Evolutionary conservation across 2,888 invertebrate species (phyloP).

Genomic region (Drosophila borealis): DNA sequence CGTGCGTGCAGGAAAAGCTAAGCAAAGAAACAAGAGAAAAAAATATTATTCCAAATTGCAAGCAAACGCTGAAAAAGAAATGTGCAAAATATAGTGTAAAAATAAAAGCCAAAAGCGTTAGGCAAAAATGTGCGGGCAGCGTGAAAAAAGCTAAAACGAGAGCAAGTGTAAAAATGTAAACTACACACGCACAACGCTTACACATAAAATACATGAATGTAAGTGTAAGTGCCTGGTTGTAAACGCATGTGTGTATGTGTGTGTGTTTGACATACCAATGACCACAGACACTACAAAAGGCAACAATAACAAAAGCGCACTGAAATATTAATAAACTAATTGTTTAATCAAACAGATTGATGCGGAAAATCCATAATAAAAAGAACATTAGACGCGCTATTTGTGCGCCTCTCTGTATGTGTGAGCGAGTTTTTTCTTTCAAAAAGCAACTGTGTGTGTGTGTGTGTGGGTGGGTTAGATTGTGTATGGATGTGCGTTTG

Average conservation of each 20-base stretch:
- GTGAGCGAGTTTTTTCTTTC: slow-evolving; percentile 21
- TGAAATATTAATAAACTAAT: slow-evolving; percentile 55
- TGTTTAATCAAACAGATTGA: slow-evolving; percentile 61
- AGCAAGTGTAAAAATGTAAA: slow-evolving; percentile 60
- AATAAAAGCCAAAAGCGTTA: slow-evolving; percentile 59
- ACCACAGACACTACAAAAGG: slow-evolving; percentile 54
- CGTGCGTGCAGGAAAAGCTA: slow-evolving; percentile 55
- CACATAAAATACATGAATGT: slow-evolving; percentile 35
- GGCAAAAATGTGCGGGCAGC: slow-evolving; percentile 46
- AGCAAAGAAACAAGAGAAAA: slow-evolving; percentile 13
- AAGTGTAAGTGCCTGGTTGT: slow-evolving; percentile 40
- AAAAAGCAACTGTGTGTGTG: slow-evolving; percentile 21
- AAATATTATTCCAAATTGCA: slow-evolving; percentile 38
- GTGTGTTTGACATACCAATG: slow-evolving; percentile 56
- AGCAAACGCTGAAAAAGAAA: slow-evolving; percentile 47
- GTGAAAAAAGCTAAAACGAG: slow-evolving; percentile 54
- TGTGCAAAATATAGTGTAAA: slow-evolving; percentile 55
- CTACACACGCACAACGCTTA: slow-evolving; percentile 41
- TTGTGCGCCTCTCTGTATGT: slow-evolving; percentile 23
- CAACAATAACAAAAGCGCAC: slow-evolving; percentile 31
- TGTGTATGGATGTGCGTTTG: slow-evolving; percentile 31
- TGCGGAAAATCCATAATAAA: slow-evolving; percentile 67
- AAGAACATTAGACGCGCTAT: slow-evolving; percentile 28
- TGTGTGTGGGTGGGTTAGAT: slow-evolving; percentile 35
- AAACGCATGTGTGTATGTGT: slow-evolving; percentile 6